phyloP scores from a whole-genome alignment of 2,888 invertebrate genomes.

The Limnephilus marmoratus region DNA sequence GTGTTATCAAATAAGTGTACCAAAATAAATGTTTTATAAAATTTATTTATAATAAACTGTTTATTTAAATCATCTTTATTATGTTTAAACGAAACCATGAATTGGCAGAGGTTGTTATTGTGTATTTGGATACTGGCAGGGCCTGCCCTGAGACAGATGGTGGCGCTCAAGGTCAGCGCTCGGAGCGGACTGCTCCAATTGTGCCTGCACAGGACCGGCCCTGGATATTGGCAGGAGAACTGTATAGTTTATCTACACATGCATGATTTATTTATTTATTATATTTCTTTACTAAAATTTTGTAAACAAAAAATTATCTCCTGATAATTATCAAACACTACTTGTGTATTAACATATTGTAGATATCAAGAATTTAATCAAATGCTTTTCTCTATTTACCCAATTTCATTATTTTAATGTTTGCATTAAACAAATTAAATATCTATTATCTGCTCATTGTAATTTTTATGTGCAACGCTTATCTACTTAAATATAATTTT shows the following conservation, averaged over 20 bases:
- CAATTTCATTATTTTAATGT: neutral
- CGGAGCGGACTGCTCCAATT: too few species aligned
- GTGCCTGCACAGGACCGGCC: too few species aligned
- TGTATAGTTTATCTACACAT: neutral
- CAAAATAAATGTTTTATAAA: constrained; percentile 36
- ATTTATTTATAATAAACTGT: constrained; percentile 10
- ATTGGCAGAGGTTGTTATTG: neutral
- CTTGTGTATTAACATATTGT: too few species aligned
- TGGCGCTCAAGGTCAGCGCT: too few species aligned
- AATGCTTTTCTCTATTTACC: neutral
- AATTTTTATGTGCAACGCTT: neutral
- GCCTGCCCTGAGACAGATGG: too few species aligned
- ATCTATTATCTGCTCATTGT: neutral
- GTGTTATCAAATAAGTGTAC: constrained; percentile 44
- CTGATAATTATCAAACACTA: too few species aligned
- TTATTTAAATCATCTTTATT: neutral
- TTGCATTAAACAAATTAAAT: neutral
- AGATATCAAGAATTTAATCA: neutral
- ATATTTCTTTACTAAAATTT: neutral
- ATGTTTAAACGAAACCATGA: neutral
- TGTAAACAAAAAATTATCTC: neutral
- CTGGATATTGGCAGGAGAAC: neutral
- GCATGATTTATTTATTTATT: too few species aligned
- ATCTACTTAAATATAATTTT: constrained; percentile 2
- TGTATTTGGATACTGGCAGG: neutral